Evolutionary conservation across 2,888 invertebrate species (phyloP).

Genomic region (Hirudinaria manillensis): DNA sequence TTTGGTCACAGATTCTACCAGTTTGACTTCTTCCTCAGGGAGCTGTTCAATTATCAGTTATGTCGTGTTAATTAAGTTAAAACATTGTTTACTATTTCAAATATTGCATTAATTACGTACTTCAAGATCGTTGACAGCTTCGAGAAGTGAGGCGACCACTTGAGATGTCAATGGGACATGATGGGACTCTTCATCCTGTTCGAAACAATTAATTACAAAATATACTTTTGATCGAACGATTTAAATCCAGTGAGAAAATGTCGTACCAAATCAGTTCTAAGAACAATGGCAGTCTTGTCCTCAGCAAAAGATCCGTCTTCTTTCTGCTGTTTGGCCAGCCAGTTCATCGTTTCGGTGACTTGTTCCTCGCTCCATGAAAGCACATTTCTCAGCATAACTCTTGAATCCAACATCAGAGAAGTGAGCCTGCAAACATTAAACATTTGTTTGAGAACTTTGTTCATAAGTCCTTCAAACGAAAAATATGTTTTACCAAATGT

Average conservation of each 20-base stretch:
- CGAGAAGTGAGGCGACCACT: no score
- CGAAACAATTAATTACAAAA: background rate
- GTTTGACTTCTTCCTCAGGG: background rate
- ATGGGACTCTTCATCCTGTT: background rate
- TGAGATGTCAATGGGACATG: no score
- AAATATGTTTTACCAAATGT: background rate
- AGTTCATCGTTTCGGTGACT: background rate
- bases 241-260: no score
- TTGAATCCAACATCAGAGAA: background rate
- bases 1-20: background rate
- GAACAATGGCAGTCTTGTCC: background rate
- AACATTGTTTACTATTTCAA: no score
- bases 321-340: background rate
- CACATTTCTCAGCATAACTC: background rate
- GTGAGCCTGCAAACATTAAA: background rate
- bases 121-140: no score
- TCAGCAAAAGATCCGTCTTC: slow-evolving; percentile 4
- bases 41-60: background rate
- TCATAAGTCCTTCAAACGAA: background rate
- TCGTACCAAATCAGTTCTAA: no score
- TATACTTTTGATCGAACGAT: no score
- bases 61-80: no score
- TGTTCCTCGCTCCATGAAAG: background rate
- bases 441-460: background rate
- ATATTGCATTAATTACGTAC: no score